Percentiles rank a stretch among this genome's conserved stretches.
Conservation (phyloP, 2,888 invertebrate species). For the Conus canariensis region DNA sequence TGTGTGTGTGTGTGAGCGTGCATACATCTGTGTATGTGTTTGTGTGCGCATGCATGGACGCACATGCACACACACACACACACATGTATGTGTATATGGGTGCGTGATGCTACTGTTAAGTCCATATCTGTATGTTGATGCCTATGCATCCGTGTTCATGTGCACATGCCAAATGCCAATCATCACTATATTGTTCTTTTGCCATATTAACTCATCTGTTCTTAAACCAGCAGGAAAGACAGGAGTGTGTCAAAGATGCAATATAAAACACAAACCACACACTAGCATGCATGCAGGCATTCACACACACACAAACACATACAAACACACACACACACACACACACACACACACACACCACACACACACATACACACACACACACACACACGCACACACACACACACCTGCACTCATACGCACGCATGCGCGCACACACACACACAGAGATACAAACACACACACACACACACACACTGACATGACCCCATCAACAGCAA, state of each 20-base stretch:
- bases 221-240: too few relatives aligned
- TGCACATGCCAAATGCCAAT: too few relatives aligned
- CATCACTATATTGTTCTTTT: too few relatives aligned
- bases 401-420: background rate
- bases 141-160: background rate
- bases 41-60: background rate
- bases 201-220: too few relatives aligned
- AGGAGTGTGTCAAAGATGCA: too few relatives aligned
- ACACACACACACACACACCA: background rate
- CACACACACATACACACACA: background rate
- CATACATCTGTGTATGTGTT: background rate
- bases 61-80: background rate
- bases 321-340: constrained; percentile 23
- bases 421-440: background rate
- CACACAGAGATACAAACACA: too few relatives aligned
- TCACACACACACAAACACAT: background rate
- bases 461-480: too few relatives aligned
- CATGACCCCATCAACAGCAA: too few relatives aligned
- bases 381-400: background rate
- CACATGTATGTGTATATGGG: background rate
- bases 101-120: too few relatives aligned
- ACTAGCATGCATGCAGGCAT: background rate
- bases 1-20: background rate
- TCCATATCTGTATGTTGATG: too few relatives aligned
- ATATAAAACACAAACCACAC: background rate